Evolutionary conservation across 2,888 invertebrate species (phyloP).

Genomic region (Notocelia uddmanniana): DNA sequence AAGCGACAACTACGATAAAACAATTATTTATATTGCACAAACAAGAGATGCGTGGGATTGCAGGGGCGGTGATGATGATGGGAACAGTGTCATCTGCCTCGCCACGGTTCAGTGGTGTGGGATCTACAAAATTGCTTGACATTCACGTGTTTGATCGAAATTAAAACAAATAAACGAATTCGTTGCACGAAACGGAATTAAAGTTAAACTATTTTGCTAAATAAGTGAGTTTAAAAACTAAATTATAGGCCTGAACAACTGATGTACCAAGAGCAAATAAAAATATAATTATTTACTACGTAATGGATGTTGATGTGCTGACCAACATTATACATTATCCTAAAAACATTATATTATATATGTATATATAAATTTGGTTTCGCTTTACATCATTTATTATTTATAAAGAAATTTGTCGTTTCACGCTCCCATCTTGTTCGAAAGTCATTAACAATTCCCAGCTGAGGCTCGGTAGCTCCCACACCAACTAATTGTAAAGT

Average conservation of each 20-base stretch:
- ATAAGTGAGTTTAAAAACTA: not conserved
- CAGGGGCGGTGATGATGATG: slow-evolving; percentile 72
- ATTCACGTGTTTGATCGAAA: slow-evolving; percentile 36
- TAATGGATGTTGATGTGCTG: not conserved
- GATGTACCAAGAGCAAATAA: not conserved
- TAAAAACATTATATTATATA: too few species aligned
- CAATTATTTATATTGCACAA: slow-evolving; percentile 69
- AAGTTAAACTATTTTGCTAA: not conserved
- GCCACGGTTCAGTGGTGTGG: slow-evolving; percentile 73
- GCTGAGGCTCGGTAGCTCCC: slow-evolving; percentile 65
- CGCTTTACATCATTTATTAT: not conserved
- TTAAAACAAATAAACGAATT: slow-evolving; percentile 18
- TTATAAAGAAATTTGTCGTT: slow-evolving; percentile 36
- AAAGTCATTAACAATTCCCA: slow-evolving; percentile 49
- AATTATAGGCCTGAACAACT: not conserved
- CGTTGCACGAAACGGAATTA: not conserved
- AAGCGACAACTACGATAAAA: slow-evolving; percentile 60
- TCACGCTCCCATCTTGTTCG: slow-evolving; percentile 32
- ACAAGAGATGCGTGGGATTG: slow-evolving; percentile 75
- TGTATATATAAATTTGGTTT: not conserved
- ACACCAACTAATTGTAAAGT: slow-evolving; percentile 51
- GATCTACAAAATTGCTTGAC: slow-evolving; percentile 50
- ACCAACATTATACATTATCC: too few species aligned
- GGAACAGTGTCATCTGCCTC: slow-evolving; percentile 77
- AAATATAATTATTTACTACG: too few species aligned